phyloP scores from a whole-genome alignment of 2,888 invertebrate genomes.

The Tipula helvola region DNA sequence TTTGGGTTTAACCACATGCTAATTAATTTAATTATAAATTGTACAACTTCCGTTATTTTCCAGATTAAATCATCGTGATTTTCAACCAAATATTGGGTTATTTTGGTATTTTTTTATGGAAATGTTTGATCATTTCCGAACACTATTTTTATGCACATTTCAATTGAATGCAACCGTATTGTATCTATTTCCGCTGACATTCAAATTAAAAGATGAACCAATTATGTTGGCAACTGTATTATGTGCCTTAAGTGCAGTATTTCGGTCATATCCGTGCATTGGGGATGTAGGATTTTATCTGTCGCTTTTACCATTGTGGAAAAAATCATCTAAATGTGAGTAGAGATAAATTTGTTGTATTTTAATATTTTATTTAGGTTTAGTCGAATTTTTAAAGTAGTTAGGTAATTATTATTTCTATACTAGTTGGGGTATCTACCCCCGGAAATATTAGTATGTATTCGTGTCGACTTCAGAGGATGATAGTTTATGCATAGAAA shows the following conservation, averaged over 20 bases:
- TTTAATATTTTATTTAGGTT: too few species aligned
- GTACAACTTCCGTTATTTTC: constrained; percentile 27
- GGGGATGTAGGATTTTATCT: constrained; percentile 91
- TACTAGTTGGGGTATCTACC: too few species aligned
- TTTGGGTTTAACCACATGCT: neutral
- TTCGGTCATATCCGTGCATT: constrained; percentile 93
- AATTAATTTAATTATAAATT: constrained; percentile 15
- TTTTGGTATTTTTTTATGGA: constrained; percentile 99
- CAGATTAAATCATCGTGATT: constrained; percentile 81
- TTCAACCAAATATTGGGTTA: constrained; percentile 92
- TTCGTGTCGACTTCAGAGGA: too few species aligned
- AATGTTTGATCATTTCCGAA: constrained; percentile 98
- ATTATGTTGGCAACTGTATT: constrained; percentile 67
- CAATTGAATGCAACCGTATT: constrained; percentile 90
- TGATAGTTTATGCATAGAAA: too few species aligned
- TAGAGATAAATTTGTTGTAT: neutral
- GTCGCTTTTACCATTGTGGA: constrained; percentile 82
- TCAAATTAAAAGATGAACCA: constrained; percentile 67
- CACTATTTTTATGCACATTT: constrained; percentile 90
- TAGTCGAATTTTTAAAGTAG: too few species aligned
- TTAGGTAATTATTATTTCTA: too few species aligned
- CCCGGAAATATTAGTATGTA: too few species aligned
- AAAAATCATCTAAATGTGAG: constrained; percentile 77
- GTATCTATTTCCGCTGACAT: constrained; percentile 77
- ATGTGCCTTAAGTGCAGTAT: constrained; percentile 73